Base-by-base conservation (phyloP, 2,888 invertebrate genomes). In the Perithous albicinctus region DNA sequence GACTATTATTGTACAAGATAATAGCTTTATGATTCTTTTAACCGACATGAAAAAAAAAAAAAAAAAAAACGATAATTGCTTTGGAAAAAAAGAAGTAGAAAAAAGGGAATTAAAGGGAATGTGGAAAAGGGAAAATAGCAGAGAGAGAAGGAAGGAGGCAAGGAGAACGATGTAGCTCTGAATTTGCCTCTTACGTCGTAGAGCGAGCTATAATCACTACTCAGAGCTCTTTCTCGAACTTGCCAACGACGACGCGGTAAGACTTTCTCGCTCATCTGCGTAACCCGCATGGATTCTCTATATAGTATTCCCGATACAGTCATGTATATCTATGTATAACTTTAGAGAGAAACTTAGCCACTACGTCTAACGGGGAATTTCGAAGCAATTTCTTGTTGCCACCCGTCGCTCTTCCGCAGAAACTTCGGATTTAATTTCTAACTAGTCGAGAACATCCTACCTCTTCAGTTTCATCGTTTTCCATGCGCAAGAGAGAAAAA, bases 381-480 rank as follows among this genome's bases (percentile, higher is more conserved):
- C 82, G 54, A 79, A 84, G 84, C 84, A 80, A 84, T 84, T 84
- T 83, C 83, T 85, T 78, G 77, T 79, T 82, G 82, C 82, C 84
- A 78, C 82, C 80, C 80, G 82, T 84, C 84, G 80, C 83, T 79
- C 83, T 80, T 82, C 80, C 72, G 56, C 74, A 63, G 51, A 83
- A 85, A 84, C 78, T 85, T 85, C 77, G 78, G 75, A 84, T 85
- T 85, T 85, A 83, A 84, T 85, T 85, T 85, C 80, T 83, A 83
- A 85, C 84, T 80, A 84, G 82, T 82, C 80, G 76, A 69, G 79
- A 83, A 78, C 81, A 78, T 83, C 76, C 72, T 82, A 76, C 69
- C 76, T 73, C 73, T 56, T 73, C 59, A 75, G 74, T 75, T 69
- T 75, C 67, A 54, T 67, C 61, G 59, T 59, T 59, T 69, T n/a